A percentile compares a stretch with the other conserved stretches of the same genome.
phyloP scores from a whole-genome alignment of 2,113 vertebrate genomes.

The Baryphthengus martii region DNA sequence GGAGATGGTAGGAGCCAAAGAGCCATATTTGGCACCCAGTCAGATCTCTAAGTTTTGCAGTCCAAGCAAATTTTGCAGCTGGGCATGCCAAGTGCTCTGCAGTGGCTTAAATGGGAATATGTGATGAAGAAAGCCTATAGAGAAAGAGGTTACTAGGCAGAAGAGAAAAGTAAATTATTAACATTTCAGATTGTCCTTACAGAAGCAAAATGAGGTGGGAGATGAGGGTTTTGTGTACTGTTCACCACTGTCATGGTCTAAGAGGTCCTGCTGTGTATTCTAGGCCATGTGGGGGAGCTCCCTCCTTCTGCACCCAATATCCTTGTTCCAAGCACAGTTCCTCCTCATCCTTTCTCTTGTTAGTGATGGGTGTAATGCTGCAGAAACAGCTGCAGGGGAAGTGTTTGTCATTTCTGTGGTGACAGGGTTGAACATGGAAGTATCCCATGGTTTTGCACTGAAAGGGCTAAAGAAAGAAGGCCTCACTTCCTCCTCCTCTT shows the following conservation, averaged over 20 bases:
- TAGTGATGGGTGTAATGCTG: fast-evolving
- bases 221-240: not conserved
- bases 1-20: not conserved
- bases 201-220: not conserved
- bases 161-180: not conserved
- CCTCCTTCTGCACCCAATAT: not conserved
- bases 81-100: not conserved
- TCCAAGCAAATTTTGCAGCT: conserved; percentile 34
- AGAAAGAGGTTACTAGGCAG: not conserved
- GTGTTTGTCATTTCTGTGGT: not conserved
- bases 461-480: not conserved
- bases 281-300: not conserved
- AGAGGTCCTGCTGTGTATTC: not conserved
- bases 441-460: not conserved
- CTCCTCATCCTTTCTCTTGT: not conserved
- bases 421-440: not conserved
- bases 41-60: not conserved
- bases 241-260: not conserved
- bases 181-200: not conserved
- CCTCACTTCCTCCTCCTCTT: not conserved
- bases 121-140: not conserved
- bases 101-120: not conserved
- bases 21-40: not conserved
- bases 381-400: not conserved
- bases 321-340: not conserved